A percentile compares a stretch with the other conserved stretches of the same genome.
These are phyloP conservation scores for Emesis furor DNA, from an alignment of 2,888 invertebrate genomes.

Conservation along the genomic window DNA sequence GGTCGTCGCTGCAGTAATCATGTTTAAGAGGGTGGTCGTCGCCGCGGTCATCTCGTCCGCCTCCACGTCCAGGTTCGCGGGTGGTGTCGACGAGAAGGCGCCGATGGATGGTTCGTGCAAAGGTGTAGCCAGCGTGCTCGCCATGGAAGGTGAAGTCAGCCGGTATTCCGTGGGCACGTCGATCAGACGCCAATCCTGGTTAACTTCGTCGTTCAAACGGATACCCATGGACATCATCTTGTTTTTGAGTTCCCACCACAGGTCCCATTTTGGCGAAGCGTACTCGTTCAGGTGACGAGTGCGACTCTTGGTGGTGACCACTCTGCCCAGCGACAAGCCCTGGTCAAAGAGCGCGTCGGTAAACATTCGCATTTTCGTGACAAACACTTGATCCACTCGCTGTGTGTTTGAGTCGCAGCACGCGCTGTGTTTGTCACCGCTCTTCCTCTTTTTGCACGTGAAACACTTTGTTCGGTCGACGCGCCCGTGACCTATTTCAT, in stretches of 20 bases:
- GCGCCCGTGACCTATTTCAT: conserved; percentile 16
- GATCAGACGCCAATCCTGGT: neutral
- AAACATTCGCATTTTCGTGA: neutral
- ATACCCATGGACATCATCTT: neutral
- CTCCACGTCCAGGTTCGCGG: neutral
- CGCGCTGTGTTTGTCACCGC: neutral
- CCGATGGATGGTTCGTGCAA: neutral
- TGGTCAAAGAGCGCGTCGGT: conserved; percentile 4
- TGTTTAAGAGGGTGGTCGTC: neutral
- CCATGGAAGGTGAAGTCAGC: neutral
- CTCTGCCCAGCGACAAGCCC: neutral
- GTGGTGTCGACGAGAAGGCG: neutral
- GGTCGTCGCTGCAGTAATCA: neutral
- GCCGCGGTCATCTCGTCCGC: neutral
- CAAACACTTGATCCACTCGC: neutral
- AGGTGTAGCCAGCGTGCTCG: neutral
- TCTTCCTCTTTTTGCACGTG: neutral
- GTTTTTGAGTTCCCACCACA: conserved; percentile 9
- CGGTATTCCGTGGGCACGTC: neutral
- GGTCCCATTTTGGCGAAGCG: neutral
- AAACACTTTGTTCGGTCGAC: conserved; percentile 22
- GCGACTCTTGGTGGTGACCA: conserved; percentile 4
- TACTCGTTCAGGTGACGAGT: neutral
- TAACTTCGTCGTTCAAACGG: neutral
- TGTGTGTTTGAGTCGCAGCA: neutral